These are phyloP conservation scores for Leptobrachium ailaonicum DNA, from an alignment of 2,113 vertebrate genomes.

Conservation along the genomic window DNA sequence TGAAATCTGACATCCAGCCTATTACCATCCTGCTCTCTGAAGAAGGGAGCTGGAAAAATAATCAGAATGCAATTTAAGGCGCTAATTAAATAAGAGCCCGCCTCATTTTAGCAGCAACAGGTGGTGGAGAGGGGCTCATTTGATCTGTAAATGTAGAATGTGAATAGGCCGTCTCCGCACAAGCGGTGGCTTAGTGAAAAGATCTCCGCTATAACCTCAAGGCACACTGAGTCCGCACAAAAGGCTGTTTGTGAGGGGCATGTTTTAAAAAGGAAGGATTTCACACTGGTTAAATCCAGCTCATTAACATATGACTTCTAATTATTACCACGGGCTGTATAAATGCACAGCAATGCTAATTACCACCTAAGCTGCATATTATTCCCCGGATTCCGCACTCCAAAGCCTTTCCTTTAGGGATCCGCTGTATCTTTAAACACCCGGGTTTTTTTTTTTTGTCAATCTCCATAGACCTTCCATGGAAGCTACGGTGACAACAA, in stretches of 20 bases:
- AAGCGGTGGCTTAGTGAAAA: slow-evolving; percentile 1
- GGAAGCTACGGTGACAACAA: too few relatives aligned
- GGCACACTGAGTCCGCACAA: slow-evolving; percentile 26
- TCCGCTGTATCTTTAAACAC: too few relatives aligned
- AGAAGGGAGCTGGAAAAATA: not conserved
- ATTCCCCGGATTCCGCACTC: slow-evolving; percentile 1
- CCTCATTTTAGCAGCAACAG: slow-evolving; percentile 30
- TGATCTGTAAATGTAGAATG: slow-evolving; percentile 11
- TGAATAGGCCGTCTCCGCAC: slow-evolving; percentile 24
- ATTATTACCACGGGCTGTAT: slow-evolving; percentile 23
- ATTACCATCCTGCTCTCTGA: too few relatives aligned
- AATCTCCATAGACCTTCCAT: too few relatives aligned
- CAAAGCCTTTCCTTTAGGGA: not conserved
- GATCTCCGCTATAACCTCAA: slow-evolving; percentile 21
- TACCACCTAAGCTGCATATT: slow-evolving; percentile 26
- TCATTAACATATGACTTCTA: slow-evolving; percentile 46
- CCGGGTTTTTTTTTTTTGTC: too few relatives aligned
- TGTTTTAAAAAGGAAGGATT: slow-evolving; percentile 29
- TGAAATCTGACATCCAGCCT: too few relatives aligned
- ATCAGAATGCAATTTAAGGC: not conserved
- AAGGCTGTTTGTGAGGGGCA: slow-evolving; percentile 34
- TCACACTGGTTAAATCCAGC: slow-evolving; percentile 32
- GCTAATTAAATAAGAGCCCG: slow-evolving; percentile 30
- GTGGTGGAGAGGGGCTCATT: slow-evolving; percentile 34
- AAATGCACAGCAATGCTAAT: slow-evolving; percentile 20